A percentile compares a stretch with the other conserved stretches of the same genome.
Evolutionary conservation across 1,140 invertebrate species (phyloP).

Genomic region (Macrosteles quadrilineatus): DNA sequence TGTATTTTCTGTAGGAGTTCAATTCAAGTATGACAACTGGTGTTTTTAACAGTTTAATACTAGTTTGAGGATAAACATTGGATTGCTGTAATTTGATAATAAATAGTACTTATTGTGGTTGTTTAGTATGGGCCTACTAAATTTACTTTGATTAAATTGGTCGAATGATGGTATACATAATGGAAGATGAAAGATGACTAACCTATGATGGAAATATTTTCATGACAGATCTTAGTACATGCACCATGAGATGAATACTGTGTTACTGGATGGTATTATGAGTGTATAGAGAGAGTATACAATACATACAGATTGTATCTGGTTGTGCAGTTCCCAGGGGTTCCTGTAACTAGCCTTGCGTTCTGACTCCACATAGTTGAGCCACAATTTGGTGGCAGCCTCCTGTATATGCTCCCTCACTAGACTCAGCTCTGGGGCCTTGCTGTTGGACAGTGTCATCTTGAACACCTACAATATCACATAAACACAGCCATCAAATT

Average conservation of each 20-base stretch:
- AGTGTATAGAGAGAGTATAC: no score
- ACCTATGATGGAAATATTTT: no score
- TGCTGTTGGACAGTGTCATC: conserved; percentile 76
- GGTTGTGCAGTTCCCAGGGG: conserved; percentile 91
- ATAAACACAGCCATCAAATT: no score
- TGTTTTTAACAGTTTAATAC: no score
- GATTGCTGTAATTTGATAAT: neutral
- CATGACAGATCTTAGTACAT: no score
- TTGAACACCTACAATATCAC: conserved; percentile 80
- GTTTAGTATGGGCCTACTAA: no score
- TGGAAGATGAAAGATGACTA: no score
- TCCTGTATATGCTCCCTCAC: conserved; percentile 86
- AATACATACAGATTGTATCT: conserved; percentile 82
- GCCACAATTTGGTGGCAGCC: conserved; percentile 83
- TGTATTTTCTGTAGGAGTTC: conserved; percentile 85
- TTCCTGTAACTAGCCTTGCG: conserved; percentile 80
- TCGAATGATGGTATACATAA: no score
- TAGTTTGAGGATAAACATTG: neutral
- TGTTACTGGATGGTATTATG: no score
- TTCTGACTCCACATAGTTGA: conserved; percentile 87
- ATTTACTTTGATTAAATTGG: no score
- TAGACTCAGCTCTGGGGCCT: conserved; percentile 74
- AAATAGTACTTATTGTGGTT: neutral
- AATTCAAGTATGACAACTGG: no score
- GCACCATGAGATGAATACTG: no score